A percentile compares a stretch with the other conserved stretches of the same genome.
Conservation (phyloP, 1,140 invertebrate species). For the Condylostylus longicornis region DNA sequence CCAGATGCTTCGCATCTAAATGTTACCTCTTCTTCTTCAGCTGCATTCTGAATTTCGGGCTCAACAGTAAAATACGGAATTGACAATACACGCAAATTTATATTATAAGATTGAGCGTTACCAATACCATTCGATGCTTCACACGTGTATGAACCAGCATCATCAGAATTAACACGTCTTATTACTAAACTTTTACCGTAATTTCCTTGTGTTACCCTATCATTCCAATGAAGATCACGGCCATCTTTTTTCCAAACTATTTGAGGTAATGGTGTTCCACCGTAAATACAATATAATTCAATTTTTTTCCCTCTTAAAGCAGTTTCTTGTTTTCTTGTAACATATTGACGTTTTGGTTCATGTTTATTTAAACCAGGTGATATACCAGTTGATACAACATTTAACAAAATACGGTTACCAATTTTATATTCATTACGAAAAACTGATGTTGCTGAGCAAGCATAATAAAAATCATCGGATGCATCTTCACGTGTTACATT, state of each 20-base stretch:
- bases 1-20: conserved; percentile 81
- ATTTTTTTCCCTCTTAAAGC: conserved; percentile 66
- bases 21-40: conserved; percentile 77
- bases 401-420: conserved; percentile 64
- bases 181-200: conserved; percentile 88
- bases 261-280: conserved; percentile 72
- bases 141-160: conserved; percentile 77
- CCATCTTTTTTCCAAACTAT: conserved; percentile 76
- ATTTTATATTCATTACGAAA: conserved; percentile 84
- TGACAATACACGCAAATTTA: conserved; percentile 65
- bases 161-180: conserved; percentile 67
- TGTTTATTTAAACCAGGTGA: conserved; percentile 61
- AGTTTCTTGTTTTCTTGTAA: conserved; percentile 69
- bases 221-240: conserved; percentile 43
- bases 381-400: conserved; percentile 60
- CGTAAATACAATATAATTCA: conserved; percentile 76
- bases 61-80: conserved; percentile 86
- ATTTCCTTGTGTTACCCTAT: conserved; percentile 66
- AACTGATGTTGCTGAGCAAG: conserved; percentile 73
- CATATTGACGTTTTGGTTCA: conserved; percentile 63
- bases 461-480: conserved; percentile 68
- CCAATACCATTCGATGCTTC: conserved; percentile 84
- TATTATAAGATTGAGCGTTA: conserved; percentile 65
- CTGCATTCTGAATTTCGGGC: conserved; percentile 72
- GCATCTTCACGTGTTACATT: conserved; percentile 78